Evolutionary conservation across 2,113 vertebrate genomes (phyloP).

Genomic region (chimpanzee (Pan troglodytes)): NHGRI_mPanTro3-v2.1_pri NC_072409.2:98413501-98414000

Average conservation of each 20-base stretch:
- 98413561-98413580: neutral
- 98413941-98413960: neutral
- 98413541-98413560: neutral
- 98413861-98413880: neutral
- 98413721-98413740: neutral
- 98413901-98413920: neutral
- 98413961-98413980: neutral
- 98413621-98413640: conserved; percentile 2
- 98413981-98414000: neutral
- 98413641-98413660: neutral
- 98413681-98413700: neutral
- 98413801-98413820: neutral
- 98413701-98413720: neutral
- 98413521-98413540: neutral
- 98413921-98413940: neutral
- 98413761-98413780: neutral
- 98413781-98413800: neutral
- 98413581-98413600: neutral
- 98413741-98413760: neutral
- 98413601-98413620: neutral
- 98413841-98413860: neutral
- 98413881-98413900: neutral
- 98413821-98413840: neutral
- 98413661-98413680: neutral
- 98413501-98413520: neutral